Evolutionary conservation across 2,797 vertebrate species (phyloP).

Genomic region (Hoplostethus mediterraneus): DNA sequence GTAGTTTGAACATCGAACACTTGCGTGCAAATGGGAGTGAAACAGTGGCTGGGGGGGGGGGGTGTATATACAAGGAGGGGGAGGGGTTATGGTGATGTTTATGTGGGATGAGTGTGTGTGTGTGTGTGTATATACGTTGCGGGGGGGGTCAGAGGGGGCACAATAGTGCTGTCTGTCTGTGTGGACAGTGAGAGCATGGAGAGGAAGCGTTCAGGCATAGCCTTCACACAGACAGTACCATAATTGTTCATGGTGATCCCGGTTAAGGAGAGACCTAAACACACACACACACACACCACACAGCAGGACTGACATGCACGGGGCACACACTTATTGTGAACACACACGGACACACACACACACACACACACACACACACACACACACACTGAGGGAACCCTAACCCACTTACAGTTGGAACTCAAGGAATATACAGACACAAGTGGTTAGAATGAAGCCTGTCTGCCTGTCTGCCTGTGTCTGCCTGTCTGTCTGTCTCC

Average conservation of each 20-base stretch:
- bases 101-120: slow-evolving; percentile 16
- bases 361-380: background rate
- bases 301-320: background rate
- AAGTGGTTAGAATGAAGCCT: no score
- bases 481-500: background rate
- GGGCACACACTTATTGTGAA: background rate
- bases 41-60: background rate
- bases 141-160: slow-evolving; percentile 29
- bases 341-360: background rate
- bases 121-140: background rate
- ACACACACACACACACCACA: background rate
- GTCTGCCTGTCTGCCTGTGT: background rate
- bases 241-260: slow-evolving; percentile 43
- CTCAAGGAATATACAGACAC: background rate
- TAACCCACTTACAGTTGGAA: background rate
- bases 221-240: slow-evolving; percentile 39
- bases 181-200: slow-evolving; percentile 35
- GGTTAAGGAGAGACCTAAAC: slow-evolving; percentile 27
- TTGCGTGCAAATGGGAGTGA: slow-evolving; percentile 10
- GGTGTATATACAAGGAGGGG: background rate
- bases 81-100: slow-evolving; percentile 9
- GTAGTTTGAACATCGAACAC: slow-evolving; percentile 44
- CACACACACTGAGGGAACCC: background rate
- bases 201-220: slow-evolving; percentile 30
- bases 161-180: slow-evolving; percentile 60